Percentiles rank a stretch among this genome's conserved stretches.
These are phyloP conservation scores for Dicrurus megarhynchus DNA, from an alignment of 2,113 vertebrate species.

Conservation along the genomic window DNA sequence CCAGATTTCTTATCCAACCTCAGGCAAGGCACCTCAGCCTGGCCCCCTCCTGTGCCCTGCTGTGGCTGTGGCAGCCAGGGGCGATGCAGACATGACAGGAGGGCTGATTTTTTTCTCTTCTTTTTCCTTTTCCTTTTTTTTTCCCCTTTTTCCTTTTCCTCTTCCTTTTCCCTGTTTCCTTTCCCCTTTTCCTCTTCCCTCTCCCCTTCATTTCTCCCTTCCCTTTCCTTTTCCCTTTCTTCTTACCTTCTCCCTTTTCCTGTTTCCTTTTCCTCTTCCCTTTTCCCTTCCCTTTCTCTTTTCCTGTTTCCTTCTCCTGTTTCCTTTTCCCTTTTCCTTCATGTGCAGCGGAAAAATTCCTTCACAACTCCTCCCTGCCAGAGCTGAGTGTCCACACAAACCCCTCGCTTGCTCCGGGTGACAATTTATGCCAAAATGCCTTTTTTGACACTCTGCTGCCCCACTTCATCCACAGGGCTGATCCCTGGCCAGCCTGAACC, in stretches of 20 bases:
- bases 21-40: not conserved
- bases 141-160: fast-evolving
- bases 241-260: too few species aligned
- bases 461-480: not conserved
- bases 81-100: not conserved
- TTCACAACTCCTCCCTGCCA: not conserved
- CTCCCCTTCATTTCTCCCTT: too few species aligned
- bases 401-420: fast-evolving
- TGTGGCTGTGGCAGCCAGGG: not conserved
- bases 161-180: not conserved
- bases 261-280: not conserved
- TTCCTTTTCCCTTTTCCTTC: not conserved
- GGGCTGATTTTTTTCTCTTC: not conserved
- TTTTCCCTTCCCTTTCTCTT: not conserved
- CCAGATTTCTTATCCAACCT: not conserved
- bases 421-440: not conserved
- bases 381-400: not conserved
- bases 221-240: too few species aligned
- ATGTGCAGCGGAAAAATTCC: not conserved
- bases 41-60: not conserved
- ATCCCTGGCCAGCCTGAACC: not conserved
- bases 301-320: too few species aligned
- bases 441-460: not conserved
- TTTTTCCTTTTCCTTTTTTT: too few species aligned
- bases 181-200: fast-evolving